Conservation (phyloP, 1,140 invertebrate species). For the Ooceraea biroi region DNA sequence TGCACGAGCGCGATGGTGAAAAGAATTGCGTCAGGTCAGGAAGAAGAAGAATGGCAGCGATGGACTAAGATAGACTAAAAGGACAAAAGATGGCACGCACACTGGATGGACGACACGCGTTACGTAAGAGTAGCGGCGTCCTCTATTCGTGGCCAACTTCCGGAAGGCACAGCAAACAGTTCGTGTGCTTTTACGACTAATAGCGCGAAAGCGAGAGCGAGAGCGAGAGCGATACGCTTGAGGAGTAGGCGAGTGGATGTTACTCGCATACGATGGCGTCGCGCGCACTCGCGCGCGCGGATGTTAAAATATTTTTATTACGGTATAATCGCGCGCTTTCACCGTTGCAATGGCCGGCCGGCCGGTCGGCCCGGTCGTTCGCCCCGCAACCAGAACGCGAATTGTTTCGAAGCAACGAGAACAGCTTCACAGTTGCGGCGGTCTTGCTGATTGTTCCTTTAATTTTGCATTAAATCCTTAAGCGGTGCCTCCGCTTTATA, state of each 20-base stretch:
- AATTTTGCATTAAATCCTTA: not conserved
- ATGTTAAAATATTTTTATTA: conserved; percentile 84
- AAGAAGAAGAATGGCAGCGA: conserved; percentile 10
- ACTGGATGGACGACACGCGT: conserved; percentile 52
- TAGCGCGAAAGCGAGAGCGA: conserved; percentile 81
- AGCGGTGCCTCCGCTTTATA: not conserved
- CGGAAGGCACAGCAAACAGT: conserved; percentile 76
- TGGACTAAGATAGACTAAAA: conserved; percentile 20
- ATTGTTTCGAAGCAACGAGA: conserved; percentile 40
- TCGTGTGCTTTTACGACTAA: conserved; percentile 77
- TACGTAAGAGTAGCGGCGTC: conserved; percentile 57
- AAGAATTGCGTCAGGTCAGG: conserved; percentile 14
- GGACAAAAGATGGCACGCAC: conserved; percentile 22
- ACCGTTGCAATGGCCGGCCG: conserved; percentile 69
- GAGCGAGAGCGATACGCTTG: conserved; percentile 75
- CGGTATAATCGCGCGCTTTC: conserved; percentile 83
- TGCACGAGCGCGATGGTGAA: not conserved
- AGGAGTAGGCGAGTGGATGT: conserved; percentile 67
- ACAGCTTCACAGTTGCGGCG: not conserved
- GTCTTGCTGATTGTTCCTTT: conserved; percentile 24
- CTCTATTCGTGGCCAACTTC: conserved; percentile 55
- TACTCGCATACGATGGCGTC: conserved; percentile 62
- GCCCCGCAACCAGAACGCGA: conserved; percentile 72
- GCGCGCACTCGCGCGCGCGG: conserved; percentile 72
- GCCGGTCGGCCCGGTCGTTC: conserved; percentile 75